Evolutionary conservation across 2,797 vertebrate genomes (phyloP).

Genomic region (Rhinoraja longicauda): DNA sequence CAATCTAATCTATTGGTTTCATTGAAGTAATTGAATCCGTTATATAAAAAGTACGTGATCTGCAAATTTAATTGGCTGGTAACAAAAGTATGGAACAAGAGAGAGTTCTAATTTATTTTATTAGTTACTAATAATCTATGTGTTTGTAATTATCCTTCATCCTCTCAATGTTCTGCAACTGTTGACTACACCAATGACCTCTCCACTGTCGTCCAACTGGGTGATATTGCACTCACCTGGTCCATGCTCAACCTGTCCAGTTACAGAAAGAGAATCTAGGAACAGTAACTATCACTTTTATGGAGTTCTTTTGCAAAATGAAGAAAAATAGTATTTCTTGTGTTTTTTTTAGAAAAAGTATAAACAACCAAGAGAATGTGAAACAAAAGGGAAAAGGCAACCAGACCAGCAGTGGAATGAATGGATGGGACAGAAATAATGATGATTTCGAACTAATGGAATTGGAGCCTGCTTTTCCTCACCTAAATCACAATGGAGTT

Average conservation of each 20-base stretch:
- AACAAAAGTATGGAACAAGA: background rate
- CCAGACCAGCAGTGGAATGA: slow-evolving; percentile 57
- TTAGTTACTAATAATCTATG: too few relatives aligned
- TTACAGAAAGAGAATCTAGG: too few relatives aligned
- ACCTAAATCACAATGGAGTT: slow-evolving; percentile 56
- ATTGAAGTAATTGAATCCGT: background rate
- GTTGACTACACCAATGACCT: too few relatives aligned
- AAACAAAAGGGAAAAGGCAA: slow-evolving; percentile 47
- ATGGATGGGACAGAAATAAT: slow-evolving; percentile 60
- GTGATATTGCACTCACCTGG: too few relatives aligned
- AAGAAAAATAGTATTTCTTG: background rate
- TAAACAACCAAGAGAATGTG: background rate
- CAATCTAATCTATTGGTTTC: too few relatives aligned
- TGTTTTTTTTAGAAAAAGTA: slow-evolving; percentile 12
- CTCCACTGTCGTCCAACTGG: too few relatives aligned
- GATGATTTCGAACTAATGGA: slow-evolving; percentile 49
- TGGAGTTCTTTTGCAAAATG: background rate
- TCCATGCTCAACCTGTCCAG: too few relatives aligned
- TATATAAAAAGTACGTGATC: background rate
- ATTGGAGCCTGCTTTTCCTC: slow-evolving; percentile 53
- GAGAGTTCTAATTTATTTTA: background rate
- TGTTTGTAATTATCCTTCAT: too few relatives aligned
- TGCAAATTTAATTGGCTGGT: background rate
- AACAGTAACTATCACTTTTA: background rate
- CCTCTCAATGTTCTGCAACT: too few relatives aligned